Evolutionary conservation across 2,113 vertebrate species (phyloP).

Genomic region (Rutilus rutilus): DNA sequence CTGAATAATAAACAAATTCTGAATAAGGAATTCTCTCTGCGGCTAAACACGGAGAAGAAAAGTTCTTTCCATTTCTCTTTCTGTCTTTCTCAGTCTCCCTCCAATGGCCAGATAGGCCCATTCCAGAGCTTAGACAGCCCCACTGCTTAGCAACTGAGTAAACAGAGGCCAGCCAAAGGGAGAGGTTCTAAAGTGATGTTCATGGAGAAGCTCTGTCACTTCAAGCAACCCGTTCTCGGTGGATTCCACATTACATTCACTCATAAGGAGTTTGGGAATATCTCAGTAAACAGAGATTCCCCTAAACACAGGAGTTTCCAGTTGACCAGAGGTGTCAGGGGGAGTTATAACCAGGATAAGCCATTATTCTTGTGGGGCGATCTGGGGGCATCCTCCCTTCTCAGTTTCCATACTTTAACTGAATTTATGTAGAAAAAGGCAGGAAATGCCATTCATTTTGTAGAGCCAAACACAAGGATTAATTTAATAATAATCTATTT

Average conservation of each 20-base stretch:
- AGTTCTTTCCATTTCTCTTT: slow-evolving; percentile 17
- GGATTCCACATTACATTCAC: slow-evolving; percentile 28
- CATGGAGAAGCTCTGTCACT: slow-evolving; percentile 23
- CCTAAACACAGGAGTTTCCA: neutral
- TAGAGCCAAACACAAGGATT: neutral
- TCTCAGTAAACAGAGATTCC: slow-evolving; percentile 11
- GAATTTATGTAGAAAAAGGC: neutral
- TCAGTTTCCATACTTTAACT: slow-evolving; percentile 6
- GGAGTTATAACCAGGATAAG: neutral
- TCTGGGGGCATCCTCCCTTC: neutral
- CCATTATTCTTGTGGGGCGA: neutral
- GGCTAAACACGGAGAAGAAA: neutral
- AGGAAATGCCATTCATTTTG: slow-evolving; percentile 2
- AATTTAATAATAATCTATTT: slow-evolving; percentile 25
- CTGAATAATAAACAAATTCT: neutral
- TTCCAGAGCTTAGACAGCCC: slow-evolving; percentile 64
- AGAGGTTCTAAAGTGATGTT: slow-evolving; percentile 51
- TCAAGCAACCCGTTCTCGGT: neutral
- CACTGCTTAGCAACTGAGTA: slow-evolving; percentile 71
- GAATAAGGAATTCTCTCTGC: neutral
- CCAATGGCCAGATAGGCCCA: slow-evolving; percentile 58
- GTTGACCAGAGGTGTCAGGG: slow-evolving; percentile 7
- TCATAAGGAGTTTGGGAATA: neutral
- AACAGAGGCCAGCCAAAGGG: slow-evolving; percentile 67
- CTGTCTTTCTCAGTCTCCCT: slow-evolving; percentile 39